Evolutionary conservation across 2,888 invertebrate genomes (phyloP).

Genomic region (Proisotoma minuta): DNA sequence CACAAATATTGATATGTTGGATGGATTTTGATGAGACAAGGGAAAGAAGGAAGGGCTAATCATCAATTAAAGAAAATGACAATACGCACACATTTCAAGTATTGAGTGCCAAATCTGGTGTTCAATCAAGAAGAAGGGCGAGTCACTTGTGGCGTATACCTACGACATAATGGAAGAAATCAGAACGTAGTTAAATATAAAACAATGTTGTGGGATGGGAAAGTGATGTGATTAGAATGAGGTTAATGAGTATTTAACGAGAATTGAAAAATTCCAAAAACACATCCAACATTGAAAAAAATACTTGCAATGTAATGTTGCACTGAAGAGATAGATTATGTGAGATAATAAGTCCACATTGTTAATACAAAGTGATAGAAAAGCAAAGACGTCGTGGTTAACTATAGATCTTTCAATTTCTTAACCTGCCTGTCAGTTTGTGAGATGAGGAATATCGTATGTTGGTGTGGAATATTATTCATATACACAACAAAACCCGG

Average conservation of each 20-base stretch:
- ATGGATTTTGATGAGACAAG: constrained; percentile 7
- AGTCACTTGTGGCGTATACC: not conserved
- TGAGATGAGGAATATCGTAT: not conserved
- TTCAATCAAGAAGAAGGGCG: not conserved
- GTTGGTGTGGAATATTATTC: too few species aligned
- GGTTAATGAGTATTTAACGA: constrained; percentile 48
- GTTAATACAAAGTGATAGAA: too few species aligned
- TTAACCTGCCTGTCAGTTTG: not conserved
- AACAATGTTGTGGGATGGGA: constrained; percentile 40
- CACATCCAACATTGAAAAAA: constrained; percentile 16
- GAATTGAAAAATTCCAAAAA: constrained; percentile 47
- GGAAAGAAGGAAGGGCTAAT: constrained; percentile 1
- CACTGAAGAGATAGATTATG: constrained; percentile 11
- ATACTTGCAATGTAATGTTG: constrained; percentile 11
- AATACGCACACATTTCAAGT: not conserved
- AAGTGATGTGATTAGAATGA: constrained; percentile 47
- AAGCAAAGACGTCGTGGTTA: too few species aligned
- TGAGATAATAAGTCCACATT: too few species aligned
- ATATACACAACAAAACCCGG: too few species aligned
- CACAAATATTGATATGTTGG: too few species aligned
- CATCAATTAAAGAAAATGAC: constrained; percentile 3
- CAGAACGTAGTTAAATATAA: constrained; percentile 44
- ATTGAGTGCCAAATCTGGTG: not conserved
- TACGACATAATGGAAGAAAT: constrained; percentile 14
- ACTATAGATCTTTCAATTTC: not conserved